Evolutionary conservation across 2,888 invertebrate genomes (phyloP), one percentile per base, ranked within the genome.

Genomic region (Conops quadrifasciatus): DNA sequence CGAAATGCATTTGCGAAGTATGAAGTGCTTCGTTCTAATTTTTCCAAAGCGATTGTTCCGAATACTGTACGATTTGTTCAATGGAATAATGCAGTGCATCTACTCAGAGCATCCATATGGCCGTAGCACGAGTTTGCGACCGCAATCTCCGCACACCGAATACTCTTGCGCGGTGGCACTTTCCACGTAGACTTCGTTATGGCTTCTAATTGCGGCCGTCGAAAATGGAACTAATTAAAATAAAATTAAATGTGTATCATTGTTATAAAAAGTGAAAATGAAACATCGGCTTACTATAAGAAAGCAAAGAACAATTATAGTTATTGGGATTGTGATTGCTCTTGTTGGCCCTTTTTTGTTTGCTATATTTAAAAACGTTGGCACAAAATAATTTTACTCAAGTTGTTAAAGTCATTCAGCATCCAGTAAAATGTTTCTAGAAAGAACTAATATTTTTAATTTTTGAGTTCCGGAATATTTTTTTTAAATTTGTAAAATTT

Each of bases 11-110:
- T 69, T 59, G 26, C 28, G 24, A 60, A 36, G 36, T 36, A 36
- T 72, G 69, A 74, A 72, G 74, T 74, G 74, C 19, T 72, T 74
- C 69, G 74, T 71, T 74, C 72, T 72, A 74, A 72, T 72, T 74
- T 71, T 67, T 49, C 53, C 47, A 26, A 45, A 51, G 67, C 47
- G 19, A 53, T 56, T 36, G 36, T 9, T 36, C 36, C 9, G 36
- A 36, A 36, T 36, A 36, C 9, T 36, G 9, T 36, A 7, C 9
- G 9, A 36, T 36, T 36, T 36, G 4, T 36, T 36, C 5, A 36
- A 9, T 36, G 36, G 36, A 36, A 36, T 4, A 4, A 9, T 36
- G 9, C 36, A 36, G 4, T 36, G 36, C 36, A 36, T 36, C 36
- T 9, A 36, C 36, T 36, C 9, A 9, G 4, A 36, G 36, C 36